Evolutionary conservation across 2,797 vertebrate species (phyloP).

Genomic region (Diglossa cyanea): DNA sequence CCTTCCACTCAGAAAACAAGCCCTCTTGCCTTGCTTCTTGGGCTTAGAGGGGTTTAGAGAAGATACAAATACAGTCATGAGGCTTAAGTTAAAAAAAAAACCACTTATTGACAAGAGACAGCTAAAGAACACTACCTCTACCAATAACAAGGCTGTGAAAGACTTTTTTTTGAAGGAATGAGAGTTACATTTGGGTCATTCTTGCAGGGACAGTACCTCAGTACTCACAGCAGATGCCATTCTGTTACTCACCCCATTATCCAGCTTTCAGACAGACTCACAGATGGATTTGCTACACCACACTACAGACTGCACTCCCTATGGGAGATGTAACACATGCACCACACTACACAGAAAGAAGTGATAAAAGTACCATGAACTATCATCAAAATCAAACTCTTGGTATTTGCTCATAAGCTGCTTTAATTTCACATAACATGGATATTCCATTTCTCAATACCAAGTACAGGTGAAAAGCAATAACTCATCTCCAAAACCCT

Average conservation of each 20-base stretch:
- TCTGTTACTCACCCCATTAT: not conserved
- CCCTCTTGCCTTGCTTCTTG: not conserved
- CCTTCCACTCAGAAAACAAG: not conserved
- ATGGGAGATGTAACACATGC: not conserved
- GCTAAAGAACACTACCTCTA: not conserved
- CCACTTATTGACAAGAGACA: rapidly evolving
- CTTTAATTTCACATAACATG: not conserved
- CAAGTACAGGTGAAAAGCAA: not conserved
- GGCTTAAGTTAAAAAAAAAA: not conserved
- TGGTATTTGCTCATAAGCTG: not conserved
- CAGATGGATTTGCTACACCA: not conserved
- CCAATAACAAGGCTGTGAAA: not conserved
- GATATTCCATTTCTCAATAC: not conserved
- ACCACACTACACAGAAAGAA: rapidly evolving
- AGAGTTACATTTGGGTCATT: not conserved
- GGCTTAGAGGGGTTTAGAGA: not conserved
- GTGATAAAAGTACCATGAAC: not conserved
- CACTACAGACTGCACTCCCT: not conserved
- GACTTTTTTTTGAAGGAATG: not conserved
- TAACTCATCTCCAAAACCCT: not conserved
- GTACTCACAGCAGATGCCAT: not conserved
- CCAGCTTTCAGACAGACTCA: not conserved
- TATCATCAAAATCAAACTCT: not conserved
- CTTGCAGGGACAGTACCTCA: not conserved
- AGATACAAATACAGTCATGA: not conserved